Base-by-base conservation (phyloP, 2,888 invertebrate genomes). In the Melieria crassipennis region DNA sequence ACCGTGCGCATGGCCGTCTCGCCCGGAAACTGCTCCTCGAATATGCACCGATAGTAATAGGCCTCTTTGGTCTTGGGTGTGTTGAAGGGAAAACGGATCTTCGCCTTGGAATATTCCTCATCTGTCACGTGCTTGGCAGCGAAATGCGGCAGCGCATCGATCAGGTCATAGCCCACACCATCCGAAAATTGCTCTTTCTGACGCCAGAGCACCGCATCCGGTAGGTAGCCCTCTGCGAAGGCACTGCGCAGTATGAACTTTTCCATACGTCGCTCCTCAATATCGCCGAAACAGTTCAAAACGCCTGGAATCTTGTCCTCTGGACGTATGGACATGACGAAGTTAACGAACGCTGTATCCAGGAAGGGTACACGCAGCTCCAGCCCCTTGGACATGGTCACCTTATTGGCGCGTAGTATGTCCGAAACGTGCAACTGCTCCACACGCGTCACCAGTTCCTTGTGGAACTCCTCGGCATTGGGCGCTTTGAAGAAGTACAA, bases 401-500 rank as follows among this genome's bases (percentile, higher is more conserved):
- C 94, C 77, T 95, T 89, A 82, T 95, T 94, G 47, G 94, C 94
- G 77, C 95, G 88, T 57, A 95, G 86, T 1, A 94, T 94, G 83
- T 95, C 95, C 79, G 93, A 95, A 77, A 94, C 84, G 84, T 94
- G 93, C 78, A 95, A 91, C 80, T 94, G 92, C 46, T 89, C 89
- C 3, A 95, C 89, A 66, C 95, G 89, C 72, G 80, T 84, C 0
- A 87, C 87, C 80, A 95, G 93, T 87, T 97, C 97, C 57, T 90
- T 88, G 78, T 95, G 93, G 10, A 91, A 95, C 7, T 90, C 92
- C 47, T 88, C 84, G 9, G 91, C 87, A 73, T 89, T 90, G 11
- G 96, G 96, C 1, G 96, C 95, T 79, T 96, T 94, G 83, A 95
- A 92, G 86, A 98, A 98, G 85, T 98, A 98, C 82, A 97, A 93